Percentiles rank a stretch among this genome's conserved stretches.
phyloP scores from a whole-genome alignment of 2,888 invertebrate species.

The Rotaria socialis region DNA sequence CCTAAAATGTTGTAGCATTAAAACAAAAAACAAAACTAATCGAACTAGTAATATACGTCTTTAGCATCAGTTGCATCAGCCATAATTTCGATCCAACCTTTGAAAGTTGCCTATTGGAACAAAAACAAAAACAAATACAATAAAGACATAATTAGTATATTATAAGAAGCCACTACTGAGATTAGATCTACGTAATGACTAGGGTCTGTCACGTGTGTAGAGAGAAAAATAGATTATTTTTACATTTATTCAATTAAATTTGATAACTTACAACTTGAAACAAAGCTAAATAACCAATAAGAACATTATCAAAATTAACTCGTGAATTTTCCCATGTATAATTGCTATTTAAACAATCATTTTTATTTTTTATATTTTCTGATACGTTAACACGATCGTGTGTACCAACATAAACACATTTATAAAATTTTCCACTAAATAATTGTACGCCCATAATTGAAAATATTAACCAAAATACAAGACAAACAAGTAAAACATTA shows the following conservation, averaged over 20 bases:
- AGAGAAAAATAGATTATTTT: too few species aligned
- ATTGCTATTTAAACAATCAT: conserved; percentile 68
- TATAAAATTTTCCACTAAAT: conserved; percentile 89
- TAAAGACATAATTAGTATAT: too few species aligned
- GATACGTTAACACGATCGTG: conserved; percentile 67
- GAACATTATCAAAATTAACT: conserved; percentile 96
- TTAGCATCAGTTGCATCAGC: conserved; percentile 92
- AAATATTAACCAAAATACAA: conserved; percentile 99
- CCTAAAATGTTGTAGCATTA: conserved; percentile 48
- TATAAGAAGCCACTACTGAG: too few species aligned
- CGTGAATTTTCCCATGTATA: conserved; percentile 91
- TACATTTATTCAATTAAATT: too few species aligned
- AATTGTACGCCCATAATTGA: conserved; percentile 98
- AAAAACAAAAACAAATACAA: too few species aligned
- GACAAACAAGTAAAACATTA: conserved; percentile 95
- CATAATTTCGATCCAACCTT: conserved; percentile 98
- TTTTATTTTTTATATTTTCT: conserved; percentile 79
- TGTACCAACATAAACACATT: conserved; percentile 53
- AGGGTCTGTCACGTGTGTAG: too few species aligned
- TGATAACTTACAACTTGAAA: conserved; percentile 73
- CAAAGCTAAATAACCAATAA: conserved; percentile 89
- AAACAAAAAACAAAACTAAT: not conserved
- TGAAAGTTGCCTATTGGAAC: conserved; percentile 74
- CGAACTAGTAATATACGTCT: conserved; percentile 66
- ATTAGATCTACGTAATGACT: too few species aligned